Evolutionary conservation across 2,888 invertebrate genomes (phyloP).

Genomic region (Andrena hattorfiana): DNA sequence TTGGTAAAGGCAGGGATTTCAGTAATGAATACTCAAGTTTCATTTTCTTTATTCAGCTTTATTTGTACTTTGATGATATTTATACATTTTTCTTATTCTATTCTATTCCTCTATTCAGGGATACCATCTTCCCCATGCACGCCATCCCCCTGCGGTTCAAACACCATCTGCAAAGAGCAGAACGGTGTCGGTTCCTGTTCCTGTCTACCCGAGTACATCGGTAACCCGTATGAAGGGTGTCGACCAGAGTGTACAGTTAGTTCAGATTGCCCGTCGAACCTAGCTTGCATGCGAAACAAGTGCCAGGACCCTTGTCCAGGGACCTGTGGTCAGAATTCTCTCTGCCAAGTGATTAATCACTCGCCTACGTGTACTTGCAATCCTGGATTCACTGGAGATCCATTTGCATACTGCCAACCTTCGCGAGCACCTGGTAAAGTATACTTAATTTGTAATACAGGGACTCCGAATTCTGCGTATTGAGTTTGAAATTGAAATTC

Average conservation of each 20-base stretch:
- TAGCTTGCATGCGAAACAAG: slow-evolving; percentile 91
- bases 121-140: slow-evolving; percentile 86
- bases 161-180: slow-evolving; percentile 91
- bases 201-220: slow-evolving; percentile 90
- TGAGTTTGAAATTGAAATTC: too few relatives aligned
- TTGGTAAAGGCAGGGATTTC: too few relatives aligned
- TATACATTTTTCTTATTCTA: background rate
- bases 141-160: slow-evolving; percentile 91
- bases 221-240: slow-evolving; percentile 90
- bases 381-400: slow-evolving; percentile 84
- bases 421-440: slow-evolving; percentile 50
- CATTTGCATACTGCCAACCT: slow-evolving; percentile 87
- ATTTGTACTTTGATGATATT: background rate
- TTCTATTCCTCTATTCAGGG: slow-evolving; percentile 19
- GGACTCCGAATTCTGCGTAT: too few relatives aligned
- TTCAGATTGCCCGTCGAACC: slow-evolving; percentile 90
- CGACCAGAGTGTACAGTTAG: slow-evolving; percentile 92
- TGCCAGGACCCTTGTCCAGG: slow-evolving; percentile 92
- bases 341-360: slow-evolving; percentile 86
- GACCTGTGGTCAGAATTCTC: slow-evolving; percentile 88
- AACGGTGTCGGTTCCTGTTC: slow-evolving; percentile 91
- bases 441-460: background rate
- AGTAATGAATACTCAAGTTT: background rate
- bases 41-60: background rate
- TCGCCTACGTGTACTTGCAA: slow-evolving; percentile 85